Conservation (phyloP, 2,113 vertebrate species). For the Ursus arctos region DNA sequence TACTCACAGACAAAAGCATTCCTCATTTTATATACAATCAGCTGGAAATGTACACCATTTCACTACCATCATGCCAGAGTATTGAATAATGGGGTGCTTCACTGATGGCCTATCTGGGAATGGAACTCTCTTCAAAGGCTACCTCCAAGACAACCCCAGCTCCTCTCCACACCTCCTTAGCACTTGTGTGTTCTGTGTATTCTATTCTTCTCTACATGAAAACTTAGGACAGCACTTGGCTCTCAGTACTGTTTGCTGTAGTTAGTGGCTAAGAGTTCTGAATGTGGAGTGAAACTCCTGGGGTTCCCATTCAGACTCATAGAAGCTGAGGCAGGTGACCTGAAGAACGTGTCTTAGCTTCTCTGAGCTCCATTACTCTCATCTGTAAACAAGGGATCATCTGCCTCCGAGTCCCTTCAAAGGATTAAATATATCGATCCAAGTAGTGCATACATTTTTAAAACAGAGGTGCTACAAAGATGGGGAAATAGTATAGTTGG, state of each 20-base stretch:
- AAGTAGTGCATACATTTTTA: not conserved
- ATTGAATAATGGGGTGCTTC: not conserved
- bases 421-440: not conserved
- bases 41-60: not conserved
- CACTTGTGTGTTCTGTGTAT: not conserved
- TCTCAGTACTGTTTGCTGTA: not conserved
- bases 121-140: not conserved
- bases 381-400: not conserved
- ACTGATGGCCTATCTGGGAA: not conserved
- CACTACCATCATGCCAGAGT: rapidly evolving
- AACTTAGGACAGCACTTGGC: not conserved
- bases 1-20: constrained; percentile 26
- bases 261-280: not conserved
- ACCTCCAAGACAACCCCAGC: not conserved
- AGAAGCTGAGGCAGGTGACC: not conserved
- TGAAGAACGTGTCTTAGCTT: not conserved
- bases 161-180: not conserved
- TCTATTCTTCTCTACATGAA: not conserved
- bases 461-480: not conserved
- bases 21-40: not conserved
- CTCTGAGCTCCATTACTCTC: not conserved
- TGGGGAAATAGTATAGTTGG: not conserved
- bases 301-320: not conserved
- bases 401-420: not conserved
- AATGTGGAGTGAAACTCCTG: not conserved